Conservation (phyloP, 2,797 vertebrate species). For the Poliocrania exsul region DNA sequence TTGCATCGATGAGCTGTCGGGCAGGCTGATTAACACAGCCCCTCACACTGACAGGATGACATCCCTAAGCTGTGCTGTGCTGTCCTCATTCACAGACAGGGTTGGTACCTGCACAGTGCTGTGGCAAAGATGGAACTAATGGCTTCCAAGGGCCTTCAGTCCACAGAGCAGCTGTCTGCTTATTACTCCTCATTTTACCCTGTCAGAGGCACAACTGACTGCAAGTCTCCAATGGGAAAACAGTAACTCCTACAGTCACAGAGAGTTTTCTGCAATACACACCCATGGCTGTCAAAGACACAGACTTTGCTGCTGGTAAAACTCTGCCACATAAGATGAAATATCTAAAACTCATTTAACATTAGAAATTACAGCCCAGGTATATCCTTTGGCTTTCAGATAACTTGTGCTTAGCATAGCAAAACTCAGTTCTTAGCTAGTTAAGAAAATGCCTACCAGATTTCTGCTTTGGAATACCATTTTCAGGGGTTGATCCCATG, state of each 20-base stretch:
- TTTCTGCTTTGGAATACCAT: not conserved
- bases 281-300: not conserved
- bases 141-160: not conserved
- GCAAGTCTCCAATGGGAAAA: not conserved
- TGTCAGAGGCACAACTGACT: not conserved
- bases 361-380: not conserved
- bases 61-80: not conserved
- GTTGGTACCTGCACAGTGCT: not conserved
- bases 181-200: not conserved
- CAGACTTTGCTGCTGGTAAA: not conserved
- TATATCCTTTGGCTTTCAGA: not conserved
- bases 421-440: not conserved
- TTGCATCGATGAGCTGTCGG: fast-evolving
- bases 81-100: not conserved
- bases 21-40: not conserved
- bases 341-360: not conserved
- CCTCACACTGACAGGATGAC: fast-evolving
- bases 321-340: not conserved
- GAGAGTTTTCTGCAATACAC: not conserved
- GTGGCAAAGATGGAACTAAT: not conserved
- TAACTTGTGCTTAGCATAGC: not conserved
- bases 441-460: not conserved
- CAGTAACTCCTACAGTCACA: not conserved
- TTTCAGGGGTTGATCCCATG: not conserved
- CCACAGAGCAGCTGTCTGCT: not conserved